These are phyloP conservation scores for Cotesia chilonis DNA, from an alignment of 1,140 invertebrate genomes.

Conservation along the genomic window DNA sequence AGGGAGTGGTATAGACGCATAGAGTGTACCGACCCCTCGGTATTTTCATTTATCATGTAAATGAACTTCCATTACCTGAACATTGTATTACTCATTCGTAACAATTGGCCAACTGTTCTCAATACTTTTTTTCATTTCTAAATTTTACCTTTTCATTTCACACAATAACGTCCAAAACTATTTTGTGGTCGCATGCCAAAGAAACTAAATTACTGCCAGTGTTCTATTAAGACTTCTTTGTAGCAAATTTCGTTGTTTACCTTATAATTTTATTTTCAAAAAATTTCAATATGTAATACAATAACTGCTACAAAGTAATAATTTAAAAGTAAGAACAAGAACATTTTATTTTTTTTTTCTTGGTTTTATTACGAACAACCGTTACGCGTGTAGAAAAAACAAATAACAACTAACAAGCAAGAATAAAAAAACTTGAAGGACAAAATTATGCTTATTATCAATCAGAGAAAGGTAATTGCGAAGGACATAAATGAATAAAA, in stretches of 20 bases:
- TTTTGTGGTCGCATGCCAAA: conserved; percentile 2
- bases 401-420: neutral
- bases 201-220: neutral
- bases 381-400: conserved; percentile 1
- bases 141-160: neutral
- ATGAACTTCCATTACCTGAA: conserved; percentile 43
- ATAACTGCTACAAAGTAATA: neutral
- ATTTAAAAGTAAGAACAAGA: conserved; percentile 1
- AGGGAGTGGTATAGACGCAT: conserved; percentile 29
- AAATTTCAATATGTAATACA: neutral
- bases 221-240: neutral
- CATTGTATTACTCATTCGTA: conserved; percentile 43
- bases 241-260: conserved; percentile 1
- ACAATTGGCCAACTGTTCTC: conserved; percentile 25
- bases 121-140: conserved; percentile 17
- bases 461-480: conserved; percentile 28
- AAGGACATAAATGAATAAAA: conserved; percentile 18
- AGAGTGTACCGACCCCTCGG: conserved; percentile 36
- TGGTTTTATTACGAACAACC: neutral
- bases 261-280: neutral
- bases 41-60: conserved; percentile 50
- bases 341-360: neutral
- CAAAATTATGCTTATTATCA: conserved; percentile 23
- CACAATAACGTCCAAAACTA: neutral
- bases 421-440: conserved; percentile 28